Evolutionary conservation across 2,888 invertebrate species (phyloP).

Genomic region (Cataglyphis rosenhaueri): DNA sequence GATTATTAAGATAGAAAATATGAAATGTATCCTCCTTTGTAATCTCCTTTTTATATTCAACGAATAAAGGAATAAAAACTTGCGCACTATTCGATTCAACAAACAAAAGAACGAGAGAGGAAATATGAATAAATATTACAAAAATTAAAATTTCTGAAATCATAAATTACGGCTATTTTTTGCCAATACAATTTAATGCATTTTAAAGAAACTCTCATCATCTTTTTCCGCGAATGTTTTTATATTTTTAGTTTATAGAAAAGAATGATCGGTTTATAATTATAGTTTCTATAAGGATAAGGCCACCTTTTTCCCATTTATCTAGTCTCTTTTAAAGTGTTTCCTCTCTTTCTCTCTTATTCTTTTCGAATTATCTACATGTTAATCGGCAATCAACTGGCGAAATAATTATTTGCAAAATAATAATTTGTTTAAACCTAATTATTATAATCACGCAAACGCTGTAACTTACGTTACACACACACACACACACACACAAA

Average conservation of each 20-base stretch:
- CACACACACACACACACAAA: neutral
- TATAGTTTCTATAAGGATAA: slow-evolving; percentile 79
- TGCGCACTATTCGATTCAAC: neutral
- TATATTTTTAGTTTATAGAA: slow-evolving; percentile 77
- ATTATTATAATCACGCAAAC: slow-evolving; percentile 49
- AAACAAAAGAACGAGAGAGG: neutral
- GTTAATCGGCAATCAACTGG: slow-evolving; percentile 70
- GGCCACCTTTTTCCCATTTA: slow-evolving; percentile 75
- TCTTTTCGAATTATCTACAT: slow-evolving; percentile 72
- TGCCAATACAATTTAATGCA: slow-evolving; percentile 1
- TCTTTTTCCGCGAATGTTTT: neutral
- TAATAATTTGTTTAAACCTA: slow-evolving; percentile 56
- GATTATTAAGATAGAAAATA: neutral
- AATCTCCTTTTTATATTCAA: neutral
- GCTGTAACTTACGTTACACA: neutral
- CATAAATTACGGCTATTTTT: neutral
- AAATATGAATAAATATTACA: neutral
- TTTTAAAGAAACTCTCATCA: neutral
- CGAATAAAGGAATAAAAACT: neutral
- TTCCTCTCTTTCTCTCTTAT: slow-evolving; percentile 58
- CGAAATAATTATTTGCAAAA: slow-evolving; percentile 75
- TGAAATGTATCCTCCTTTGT: too few relatives aligned
- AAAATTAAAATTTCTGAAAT: slow-evolving; percentile 14
- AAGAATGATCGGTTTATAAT: slow-evolving; percentile 83
- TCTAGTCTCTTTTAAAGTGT: slow-evolving; percentile 64